phyloP scores from a whole-genome alignment of 2,113 vertebrate species.

The Nannobrachium achirus region DNA sequence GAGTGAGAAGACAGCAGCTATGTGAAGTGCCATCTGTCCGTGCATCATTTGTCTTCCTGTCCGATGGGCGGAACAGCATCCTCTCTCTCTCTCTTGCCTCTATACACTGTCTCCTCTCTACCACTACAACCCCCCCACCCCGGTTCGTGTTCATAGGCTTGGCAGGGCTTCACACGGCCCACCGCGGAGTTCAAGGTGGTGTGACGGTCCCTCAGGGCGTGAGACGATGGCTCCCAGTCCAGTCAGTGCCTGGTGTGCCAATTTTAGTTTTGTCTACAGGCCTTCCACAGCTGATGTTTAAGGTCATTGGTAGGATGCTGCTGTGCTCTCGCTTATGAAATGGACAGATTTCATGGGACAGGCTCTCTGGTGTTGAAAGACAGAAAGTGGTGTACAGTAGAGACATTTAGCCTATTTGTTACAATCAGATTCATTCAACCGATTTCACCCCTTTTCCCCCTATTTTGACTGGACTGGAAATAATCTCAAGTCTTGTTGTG shows the following conservation, averaged over 20 bases:
- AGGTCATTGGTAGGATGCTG: constrained; percentile 43
- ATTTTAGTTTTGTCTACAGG: constrained; percentile 79
- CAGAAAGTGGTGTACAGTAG: background rate
- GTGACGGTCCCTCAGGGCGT: constrained; percentile 50
- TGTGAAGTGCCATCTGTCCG: constrained; percentile 71
- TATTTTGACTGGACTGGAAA: background rate
- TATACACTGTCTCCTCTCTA: constrained; percentile 19
- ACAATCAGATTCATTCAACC: background rate
- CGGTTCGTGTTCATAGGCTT: constrained; percentile 78
- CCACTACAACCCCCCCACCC: background rate
- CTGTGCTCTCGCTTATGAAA: constrained; percentile 33
- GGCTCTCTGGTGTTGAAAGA: constrained; percentile 36
- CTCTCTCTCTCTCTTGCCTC: constrained; percentile 34
- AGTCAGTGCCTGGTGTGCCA: constrained; percentile 32
- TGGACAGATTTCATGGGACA: constrained; percentile 53
- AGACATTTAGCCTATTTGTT: background rate
- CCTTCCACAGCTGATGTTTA: constrained; percentile 69
- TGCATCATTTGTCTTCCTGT: constrained; percentile 72
- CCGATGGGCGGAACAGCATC: constrained; percentile 51
- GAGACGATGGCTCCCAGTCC: constrained; percentile 53
- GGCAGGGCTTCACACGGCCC: constrained; percentile 73
- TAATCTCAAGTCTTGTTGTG: background rate
- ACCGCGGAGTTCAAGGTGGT: constrained; percentile 67
- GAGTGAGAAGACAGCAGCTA: constrained; percentile 34
- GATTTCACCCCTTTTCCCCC: background rate